Base-by-base conservation (phyloP, 2,113 vertebrate species). In the Eulemur rufifrons region DNA sequence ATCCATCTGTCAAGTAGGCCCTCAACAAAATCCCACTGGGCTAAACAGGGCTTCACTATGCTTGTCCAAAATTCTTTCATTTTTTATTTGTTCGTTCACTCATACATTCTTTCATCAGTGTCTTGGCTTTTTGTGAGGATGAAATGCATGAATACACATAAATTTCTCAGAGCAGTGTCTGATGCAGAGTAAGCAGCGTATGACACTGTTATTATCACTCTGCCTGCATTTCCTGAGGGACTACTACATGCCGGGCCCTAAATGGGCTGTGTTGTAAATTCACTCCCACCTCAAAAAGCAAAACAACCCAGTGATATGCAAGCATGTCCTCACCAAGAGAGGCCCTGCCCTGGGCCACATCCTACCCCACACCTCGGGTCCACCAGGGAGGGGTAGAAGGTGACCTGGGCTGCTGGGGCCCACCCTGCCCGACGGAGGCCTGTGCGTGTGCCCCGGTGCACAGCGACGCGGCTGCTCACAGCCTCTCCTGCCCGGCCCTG, bases 21-120 rank as follows among this genome's bases (percentile, higher is more conserved):
- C 18, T 77, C 37, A 77, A 66, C 73, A 95, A 95, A 95, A 91
- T 71, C 32, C 50, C 64, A 27, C 29, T 71, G 39, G 21, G 32
- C 25, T 86, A 20, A 66, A 54, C 25, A 68, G 15, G 11, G 11
- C 27, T 52, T 87, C 37, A 45, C 6, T 29, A 47, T 63, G 91
- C 59, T 37, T 92, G 1, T 63, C 20, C 84, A 84, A 88, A 52
- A 84, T 74, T 83, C 61, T 87, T 85, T 56, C 32, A 37, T 59
- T 82, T 92, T 37, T 6, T 21, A 74, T 91, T 73, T 68, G 18
- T 94, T 81, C 37, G 42, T 89, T 68, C 50, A 56, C 52, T 76
- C 27, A 42, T 42, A 84, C 39, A 63, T 74, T 94, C 84, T 64
- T 85, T 88, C 73, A 21, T 42, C 39, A 64, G 34, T 27, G 1